These are phyloP conservation scores for Pteropus rufus DNA, from an alignment of 2,797 vertebrate genomes.

Conservation along the genomic window DNA sequence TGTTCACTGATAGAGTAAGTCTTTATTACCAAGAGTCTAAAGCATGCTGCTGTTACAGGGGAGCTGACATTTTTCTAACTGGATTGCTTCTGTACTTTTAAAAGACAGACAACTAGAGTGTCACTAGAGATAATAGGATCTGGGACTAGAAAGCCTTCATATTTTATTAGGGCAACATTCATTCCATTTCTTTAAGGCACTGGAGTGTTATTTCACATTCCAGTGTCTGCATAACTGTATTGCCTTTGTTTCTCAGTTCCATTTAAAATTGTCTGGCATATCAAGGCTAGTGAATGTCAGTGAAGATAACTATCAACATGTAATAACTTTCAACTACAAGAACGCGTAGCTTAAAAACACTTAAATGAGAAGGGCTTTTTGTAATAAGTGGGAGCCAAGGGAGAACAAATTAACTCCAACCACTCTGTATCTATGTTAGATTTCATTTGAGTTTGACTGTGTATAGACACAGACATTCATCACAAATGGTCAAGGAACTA, in stretches of 20 bases:
- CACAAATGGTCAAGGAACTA: conserved; percentile 57
- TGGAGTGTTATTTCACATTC: conserved; percentile 68
- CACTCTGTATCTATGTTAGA: conserved; percentile 63
- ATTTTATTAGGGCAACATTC: conserved; percentile 62
- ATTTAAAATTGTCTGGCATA: conserved; percentile 75
- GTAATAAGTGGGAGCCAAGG: conserved; percentile 60
- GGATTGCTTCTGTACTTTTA: conserved; percentile 67
- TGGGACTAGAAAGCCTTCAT: conserved; percentile 70
- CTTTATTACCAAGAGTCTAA: conserved; percentile 23
- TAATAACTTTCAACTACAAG: conserved; percentile 70
- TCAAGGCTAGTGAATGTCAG: conserved; percentile 76
- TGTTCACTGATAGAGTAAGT: conserved; percentile 28
- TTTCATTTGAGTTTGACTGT: conserved; percentile 75
- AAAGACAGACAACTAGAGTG: conserved; percentile 64
- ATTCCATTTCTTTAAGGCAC: conserved; percentile 64
- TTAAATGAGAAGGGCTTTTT: conserved; percentile 62
- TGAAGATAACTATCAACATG: conserved; percentile 72
- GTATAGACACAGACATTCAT: conserved; percentile 43
- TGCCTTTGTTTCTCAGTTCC: conserved; percentile 66
- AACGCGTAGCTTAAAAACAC: conserved; percentile 52
- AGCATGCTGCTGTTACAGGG: neutral
- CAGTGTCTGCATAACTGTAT: conserved; percentile 63
- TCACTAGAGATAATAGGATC: conserved; percentile 66
- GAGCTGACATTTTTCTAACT: conserved; percentile 66
- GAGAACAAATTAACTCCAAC: conserved; percentile 70